phyloP scores from a whole-genome alignment of 2,113 vertebrate species.

The Passer montanus region DNA sequence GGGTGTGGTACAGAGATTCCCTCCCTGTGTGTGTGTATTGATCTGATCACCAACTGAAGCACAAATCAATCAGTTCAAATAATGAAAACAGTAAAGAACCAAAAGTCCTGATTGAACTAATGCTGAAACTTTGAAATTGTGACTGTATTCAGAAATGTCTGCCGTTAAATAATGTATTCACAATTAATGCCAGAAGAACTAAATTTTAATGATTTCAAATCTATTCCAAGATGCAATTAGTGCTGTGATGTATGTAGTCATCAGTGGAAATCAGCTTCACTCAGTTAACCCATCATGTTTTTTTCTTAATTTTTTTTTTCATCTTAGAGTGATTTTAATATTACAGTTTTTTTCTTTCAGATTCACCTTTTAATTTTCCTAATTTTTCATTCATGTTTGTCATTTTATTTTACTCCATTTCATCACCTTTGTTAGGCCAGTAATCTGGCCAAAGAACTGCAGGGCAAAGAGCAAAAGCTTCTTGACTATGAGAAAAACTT shows the following conservation, averaged over 20 bases:
- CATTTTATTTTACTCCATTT: constrained; percentile 53
- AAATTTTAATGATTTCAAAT: neutral
- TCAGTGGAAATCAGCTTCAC: neutral
- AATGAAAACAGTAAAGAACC: neutral
- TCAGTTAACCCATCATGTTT: neutral
- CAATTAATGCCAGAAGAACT: neutral
- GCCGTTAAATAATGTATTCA: neutral
- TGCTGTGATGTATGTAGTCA: constrained; percentile 16
- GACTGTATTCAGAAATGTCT: neutral
- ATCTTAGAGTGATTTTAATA: constrained; percentile 11
- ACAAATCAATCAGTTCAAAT: neutral
- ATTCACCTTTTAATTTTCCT: constrained; percentile 38
- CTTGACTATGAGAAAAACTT: constrained; percentile 81
- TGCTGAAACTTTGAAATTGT: neutral
- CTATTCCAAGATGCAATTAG: neutral
- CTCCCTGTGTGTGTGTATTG: accelerated
- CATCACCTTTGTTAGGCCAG: constrained; percentile 74
- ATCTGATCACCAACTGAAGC: neutral
- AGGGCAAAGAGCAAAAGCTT: constrained; percentile 81
- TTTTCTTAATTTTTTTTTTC: constrained; percentile 23
- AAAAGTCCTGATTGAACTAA: neutral
- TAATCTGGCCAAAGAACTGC: constrained; percentile 82
- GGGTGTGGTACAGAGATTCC: neutral
- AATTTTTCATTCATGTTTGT: constrained; percentile 41
- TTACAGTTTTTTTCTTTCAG: neutral